phyloP scores from a whole-genome alignment of 1,140 invertebrate species.

The Dendroctonus ponderosae region DNA sequence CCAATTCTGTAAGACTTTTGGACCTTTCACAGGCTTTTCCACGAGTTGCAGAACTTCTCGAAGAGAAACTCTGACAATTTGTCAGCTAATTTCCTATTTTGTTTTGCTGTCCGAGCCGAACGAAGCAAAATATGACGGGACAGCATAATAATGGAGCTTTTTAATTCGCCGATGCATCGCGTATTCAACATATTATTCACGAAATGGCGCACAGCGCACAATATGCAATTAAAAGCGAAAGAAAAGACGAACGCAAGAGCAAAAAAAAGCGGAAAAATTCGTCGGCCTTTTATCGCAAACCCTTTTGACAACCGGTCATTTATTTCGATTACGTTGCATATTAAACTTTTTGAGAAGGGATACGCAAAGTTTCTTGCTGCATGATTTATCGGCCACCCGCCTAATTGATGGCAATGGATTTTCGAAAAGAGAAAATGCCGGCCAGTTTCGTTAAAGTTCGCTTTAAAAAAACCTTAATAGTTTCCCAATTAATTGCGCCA shows the following conservation, averaged over 20 bases:
- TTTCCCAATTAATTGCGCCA: too few species aligned
- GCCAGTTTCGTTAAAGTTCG: neutral
- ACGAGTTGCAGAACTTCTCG: too few species aligned
- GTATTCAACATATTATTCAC: too few species aligned
- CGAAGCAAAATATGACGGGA: too few species aligned
- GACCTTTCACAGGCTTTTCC: too few species aligned
- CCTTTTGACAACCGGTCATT: constrained; percentile 44
- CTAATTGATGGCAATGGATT: constrained; percentile 14
- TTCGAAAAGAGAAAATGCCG: neutral
- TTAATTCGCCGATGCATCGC: too few species aligned
- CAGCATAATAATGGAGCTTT: too few species aligned
- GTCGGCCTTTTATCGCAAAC: constrained; percentile 30
- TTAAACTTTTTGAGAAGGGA: constrained; percentile 38
- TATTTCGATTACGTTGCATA: constrained; percentile 45
- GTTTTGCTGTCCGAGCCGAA: too few species aligned
- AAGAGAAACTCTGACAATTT: too few species aligned
- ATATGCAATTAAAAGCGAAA: constrained; percentile 43
- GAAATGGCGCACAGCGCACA: constrained; percentile 6
- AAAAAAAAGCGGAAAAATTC: constrained; percentile 26
- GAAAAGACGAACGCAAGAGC: constrained; percentile 40
- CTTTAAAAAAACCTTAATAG: too few species aligned
- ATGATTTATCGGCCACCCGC: constrained; percentile 38
- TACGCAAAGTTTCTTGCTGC: constrained; percentile 33
- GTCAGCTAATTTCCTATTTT: too few species aligned
- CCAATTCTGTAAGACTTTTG: too few species aligned